Conservation (phyloP, 2,797 vertebrate genomes). For the Jordanella pulchra region DNA sequence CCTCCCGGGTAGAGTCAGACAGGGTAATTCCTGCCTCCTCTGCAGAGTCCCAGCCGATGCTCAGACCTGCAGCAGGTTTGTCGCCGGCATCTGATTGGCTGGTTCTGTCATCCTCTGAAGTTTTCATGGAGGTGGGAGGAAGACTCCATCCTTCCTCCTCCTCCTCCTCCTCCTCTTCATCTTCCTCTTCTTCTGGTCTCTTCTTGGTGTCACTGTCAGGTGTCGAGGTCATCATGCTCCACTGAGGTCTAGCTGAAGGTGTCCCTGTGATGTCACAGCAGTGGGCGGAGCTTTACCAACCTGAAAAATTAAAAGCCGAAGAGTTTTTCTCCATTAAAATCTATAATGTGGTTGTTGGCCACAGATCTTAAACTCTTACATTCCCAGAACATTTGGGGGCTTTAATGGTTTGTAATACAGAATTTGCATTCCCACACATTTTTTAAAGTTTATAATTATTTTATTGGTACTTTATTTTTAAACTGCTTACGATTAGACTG, state of each 20-base stretch:
- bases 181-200: slow-evolving; percentile 17
- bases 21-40: slow-evolving; percentile 31
- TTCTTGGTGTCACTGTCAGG: background rate
- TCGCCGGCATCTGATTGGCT: background rate
- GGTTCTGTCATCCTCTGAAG: background rate
- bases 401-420: background rate
- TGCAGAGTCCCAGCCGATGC: slow-evolving; percentile 28
- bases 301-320: background rate
- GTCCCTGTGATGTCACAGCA: slow-evolving; percentile 4
- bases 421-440: too few relatives aligned
- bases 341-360: background rate
- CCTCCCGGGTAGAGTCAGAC: slow-evolving; percentile 6
- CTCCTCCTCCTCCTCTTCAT: background rate
- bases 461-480: background rate
- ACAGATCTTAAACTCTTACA: background rate
- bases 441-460: background rate
- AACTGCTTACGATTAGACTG: background rate
- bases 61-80: background rate
- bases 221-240: slow-evolving; percentile 15
- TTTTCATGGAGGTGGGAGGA: slow-evolving; percentile 4
- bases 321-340: background rate
- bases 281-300: slow-evolving; percentile 3
- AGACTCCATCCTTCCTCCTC: slow-evolving; percentile 4
- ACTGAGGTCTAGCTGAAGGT: background rate
- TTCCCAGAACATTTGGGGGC: background rate